Evolutionary conservation across 2,888 invertebrate species (phyloP).

Genomic region (Andrena bucephala): DNA sequence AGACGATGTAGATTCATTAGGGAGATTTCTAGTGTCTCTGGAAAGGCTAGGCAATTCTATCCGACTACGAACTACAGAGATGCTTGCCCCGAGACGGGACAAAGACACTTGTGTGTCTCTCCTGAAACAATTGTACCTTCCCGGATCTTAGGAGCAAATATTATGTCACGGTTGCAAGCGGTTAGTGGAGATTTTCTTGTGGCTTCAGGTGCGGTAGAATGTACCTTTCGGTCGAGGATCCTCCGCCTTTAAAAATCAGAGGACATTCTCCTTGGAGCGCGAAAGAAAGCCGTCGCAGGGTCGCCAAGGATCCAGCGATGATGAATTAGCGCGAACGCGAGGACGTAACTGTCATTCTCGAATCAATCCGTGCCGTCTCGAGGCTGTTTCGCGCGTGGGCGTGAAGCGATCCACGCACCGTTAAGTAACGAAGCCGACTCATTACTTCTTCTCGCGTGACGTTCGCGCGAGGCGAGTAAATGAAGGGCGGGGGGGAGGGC

Average conservation of each 20-base stretch:
- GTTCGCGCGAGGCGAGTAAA: conserved; percentile 61
- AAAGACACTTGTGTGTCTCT: no score
- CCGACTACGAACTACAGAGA: no score
- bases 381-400: conserved; percentile 65
- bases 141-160: neutral
- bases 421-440: conserved; percentile 72
- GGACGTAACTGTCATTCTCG: conserved; percentile 57
- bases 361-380: conserved; percentile 64
- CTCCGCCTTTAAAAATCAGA: neutral
- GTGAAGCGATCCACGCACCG: conserved; percentile 64
- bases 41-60: neutral
- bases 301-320: conserved; percentile 19
- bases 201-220: no score
- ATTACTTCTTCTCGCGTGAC: conserved; percentile 70
- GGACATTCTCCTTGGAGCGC: neutral
- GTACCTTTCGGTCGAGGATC: neutral
- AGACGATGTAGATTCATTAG: conserved; percentile 16
- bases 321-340: conserved; percentile 29
- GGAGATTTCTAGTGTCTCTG: neutral
- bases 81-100: no score
- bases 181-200: no score
- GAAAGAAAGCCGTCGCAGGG: neutral
- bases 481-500: conserved; percentile 64
- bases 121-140: neutral
- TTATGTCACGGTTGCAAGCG: no score